These are phyloP conservation scores for Aphelinus certus DNA, from an alignment of 1,140 invertebrate species.

Conservation along the genomic window DNA sequence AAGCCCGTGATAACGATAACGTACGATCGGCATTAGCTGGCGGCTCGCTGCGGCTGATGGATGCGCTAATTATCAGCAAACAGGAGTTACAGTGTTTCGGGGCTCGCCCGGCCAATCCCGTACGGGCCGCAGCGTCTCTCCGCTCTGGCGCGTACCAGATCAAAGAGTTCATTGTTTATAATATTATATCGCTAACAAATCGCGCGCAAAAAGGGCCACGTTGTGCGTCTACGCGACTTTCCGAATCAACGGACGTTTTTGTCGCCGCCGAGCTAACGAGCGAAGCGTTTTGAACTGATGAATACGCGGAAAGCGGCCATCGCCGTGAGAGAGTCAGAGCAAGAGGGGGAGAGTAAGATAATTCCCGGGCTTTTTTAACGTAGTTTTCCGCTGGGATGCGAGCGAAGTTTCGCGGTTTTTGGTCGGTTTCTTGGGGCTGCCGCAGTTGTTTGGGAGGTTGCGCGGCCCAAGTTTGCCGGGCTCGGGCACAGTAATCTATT, in stretches of 20 bases:
- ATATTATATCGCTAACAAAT: constrained; percentile 27
- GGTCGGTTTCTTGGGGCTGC: not conserved
- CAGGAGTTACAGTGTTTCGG: constrained; percentile 64
- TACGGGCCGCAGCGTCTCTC: not conserved
- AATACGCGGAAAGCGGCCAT: constrained; percentile 38
- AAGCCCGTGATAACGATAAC: constrained; percentile 64
- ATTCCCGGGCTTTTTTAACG: not conserved
- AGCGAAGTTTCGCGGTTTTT: not conserved
- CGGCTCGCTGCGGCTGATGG: constrained; percentile 64
- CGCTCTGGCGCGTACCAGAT: not conserved
- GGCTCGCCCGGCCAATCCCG: not conserved
- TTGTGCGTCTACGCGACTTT: constrained; percentile 12
- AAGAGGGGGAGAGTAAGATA: too few species aligned
- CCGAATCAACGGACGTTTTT: constrained; percentile 36
- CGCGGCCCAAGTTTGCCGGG: too few species aligned
- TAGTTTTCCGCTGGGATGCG: not conserved
- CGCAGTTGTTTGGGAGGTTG: too few species aligned
- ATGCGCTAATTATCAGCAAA: constrained; percentile 68
- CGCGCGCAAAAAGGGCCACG: constrained; percentile 28
- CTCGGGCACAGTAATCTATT: too few species aligned
- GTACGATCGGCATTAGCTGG: constrained; percentile 67
- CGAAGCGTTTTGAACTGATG: constrained; percentile 37
- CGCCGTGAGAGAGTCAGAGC: constrained; percentile 21
- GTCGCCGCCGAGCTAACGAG: constrained; percentile 31
- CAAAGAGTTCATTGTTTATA: constrained; percentile 40